A percentile compares a stretch with the other conserved stretches of the same genome.
Evolutionary conservation across 2,888 invertebrate species (phyloP).

Genomic region (Temnothorax unifasciatus): DNA sequence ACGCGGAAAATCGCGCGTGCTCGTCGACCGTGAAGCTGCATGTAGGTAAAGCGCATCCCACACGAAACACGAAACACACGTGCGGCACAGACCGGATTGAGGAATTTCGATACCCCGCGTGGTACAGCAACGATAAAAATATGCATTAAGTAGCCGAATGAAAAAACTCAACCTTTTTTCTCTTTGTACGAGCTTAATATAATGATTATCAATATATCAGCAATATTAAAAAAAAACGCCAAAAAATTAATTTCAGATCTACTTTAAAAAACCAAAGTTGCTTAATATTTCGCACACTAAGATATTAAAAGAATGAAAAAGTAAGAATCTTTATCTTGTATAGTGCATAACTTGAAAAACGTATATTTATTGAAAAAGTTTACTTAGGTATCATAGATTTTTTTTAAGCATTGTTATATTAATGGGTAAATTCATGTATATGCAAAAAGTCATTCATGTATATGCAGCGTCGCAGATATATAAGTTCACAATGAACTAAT

Average conservation of each 20-base stretch:
- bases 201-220: neutral
- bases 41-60: conserved; percentile 64
- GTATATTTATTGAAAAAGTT: neutral
- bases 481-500: conserved; percentile 36
- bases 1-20: conserved; percentile 67
- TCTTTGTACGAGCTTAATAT: neutral
- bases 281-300: neutral
- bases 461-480: neutral
- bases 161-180: neutral
- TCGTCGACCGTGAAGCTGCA: conserved; percentile 62
- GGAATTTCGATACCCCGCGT: conserved; percentile 7
- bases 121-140: conserved; percentile 27
- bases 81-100: conserved; percentile 42
- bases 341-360: neutral
- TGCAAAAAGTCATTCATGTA: neutral
- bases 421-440: neutral
- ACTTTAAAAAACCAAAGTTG: neutral
- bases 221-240: neutral
- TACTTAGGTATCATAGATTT: neutral
- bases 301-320: neutral
- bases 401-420: neutral
- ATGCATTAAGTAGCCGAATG: neutral
- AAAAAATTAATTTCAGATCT: neutral
- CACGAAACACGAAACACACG: conserved; percentile 53
- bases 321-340: neutral